Base-by-base conservation (phyloP, 2,113 vertebrate genomes). In the Poecilia latipinna region DNA sequence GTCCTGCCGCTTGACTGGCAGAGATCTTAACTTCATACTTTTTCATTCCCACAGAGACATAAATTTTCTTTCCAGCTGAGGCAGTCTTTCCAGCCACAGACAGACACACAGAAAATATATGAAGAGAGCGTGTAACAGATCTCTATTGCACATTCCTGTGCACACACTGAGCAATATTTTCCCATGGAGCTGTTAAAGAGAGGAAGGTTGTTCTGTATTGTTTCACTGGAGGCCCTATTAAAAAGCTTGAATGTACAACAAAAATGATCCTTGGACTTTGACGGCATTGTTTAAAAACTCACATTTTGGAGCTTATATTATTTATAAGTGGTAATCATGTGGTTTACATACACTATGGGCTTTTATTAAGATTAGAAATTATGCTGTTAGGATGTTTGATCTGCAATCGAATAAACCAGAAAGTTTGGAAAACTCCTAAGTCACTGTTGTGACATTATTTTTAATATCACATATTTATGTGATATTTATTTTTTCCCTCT, bases 111-210 rank as follows among this genome's bases (percentile, higher is more conserved):
- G n/a, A 33, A 28, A 80, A 60, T 57, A 68, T 65, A 67, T 28
- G 4, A 73, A 63, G 11, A 17, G 24, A 31, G 4, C 19, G 5
- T 74, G 54, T 48, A 66, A 64, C 57, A 32, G 39, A 74, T 74
- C 61, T 31, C 75, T 73, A 11, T 65, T 77, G n/a, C 68, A 78
- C 74, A 78, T 77, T 84, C 73, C 72, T 82, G 64, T 12, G 37
- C 61, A 28, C 31, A 77, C 33, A 32, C 61, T 37, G 39, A 67
- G 67, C 63, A 83, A 67, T 61, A 3, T 75, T 70, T 81, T 70
- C 26, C 54, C 32, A 51, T 29, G 6, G 26, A 68, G 60, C 8
- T 60, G 29, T 71, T 77, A 35, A 15, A 42, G 63, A 57, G 37
- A 33, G 37, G 4, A 22, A 29, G 33, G 15, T 8, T 33, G 31